phyloP scores from a whole-genome alignment of 1,140 invertebrate species.

The Aporrectodea caliginosa region DNA sequence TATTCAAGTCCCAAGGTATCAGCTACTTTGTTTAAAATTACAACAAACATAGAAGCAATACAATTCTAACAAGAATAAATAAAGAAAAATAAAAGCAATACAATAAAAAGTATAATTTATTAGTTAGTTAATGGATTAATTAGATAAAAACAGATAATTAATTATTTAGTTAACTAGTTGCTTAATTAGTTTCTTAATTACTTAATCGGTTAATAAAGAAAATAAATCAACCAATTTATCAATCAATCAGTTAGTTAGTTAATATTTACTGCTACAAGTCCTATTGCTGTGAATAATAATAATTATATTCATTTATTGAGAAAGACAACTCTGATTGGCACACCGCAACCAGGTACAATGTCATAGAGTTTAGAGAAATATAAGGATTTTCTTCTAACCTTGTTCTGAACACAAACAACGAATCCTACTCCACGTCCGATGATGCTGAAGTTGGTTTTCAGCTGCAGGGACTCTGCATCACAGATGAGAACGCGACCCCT shows the following conservation, averaged over 20 bases:
- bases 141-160: no score
- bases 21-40: no score
- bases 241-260: not conserved
- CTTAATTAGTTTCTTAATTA: no score
- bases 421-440: not conserved
- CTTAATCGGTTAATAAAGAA: no score
- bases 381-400: not conserved
- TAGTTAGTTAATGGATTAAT: no score
- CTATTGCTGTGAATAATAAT: not conserved
- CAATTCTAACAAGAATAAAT: no score
- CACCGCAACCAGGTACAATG: not conserved
- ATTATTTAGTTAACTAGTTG: no score
- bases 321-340: not conserved
- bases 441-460: not conserved
- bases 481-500: not conserved
- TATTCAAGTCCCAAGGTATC: no score
- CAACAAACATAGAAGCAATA: no score
- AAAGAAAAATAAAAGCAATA: no score
- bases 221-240: not conserved
- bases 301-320: not conserved
- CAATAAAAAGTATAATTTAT: no score
- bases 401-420: not conserved
- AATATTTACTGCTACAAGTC: not conserved
- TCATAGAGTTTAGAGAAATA: not conserved
- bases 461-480: not conserved